These are phyloP conservation scores for Synanthedon formicaeformis DNA, from an alignment of 2,888 invertebrate genomes.

Conservation along the genomic window DNA sequence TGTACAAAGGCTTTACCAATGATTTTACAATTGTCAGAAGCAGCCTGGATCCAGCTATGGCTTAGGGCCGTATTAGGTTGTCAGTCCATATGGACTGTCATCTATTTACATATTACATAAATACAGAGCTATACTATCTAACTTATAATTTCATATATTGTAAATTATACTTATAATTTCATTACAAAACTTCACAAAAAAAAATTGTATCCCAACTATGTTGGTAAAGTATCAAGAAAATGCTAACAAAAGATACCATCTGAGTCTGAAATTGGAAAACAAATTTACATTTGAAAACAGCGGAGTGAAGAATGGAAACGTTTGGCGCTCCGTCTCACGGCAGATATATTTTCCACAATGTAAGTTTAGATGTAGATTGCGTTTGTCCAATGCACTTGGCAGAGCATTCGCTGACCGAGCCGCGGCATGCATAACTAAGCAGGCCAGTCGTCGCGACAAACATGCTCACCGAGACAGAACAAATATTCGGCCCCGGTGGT, in stretches of 20 bases:
- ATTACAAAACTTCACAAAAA: too few relatives aligned
- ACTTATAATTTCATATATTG: too few relatives aligned
- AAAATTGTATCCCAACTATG: not conserved
- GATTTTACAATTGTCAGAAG: too few relatives aligned
- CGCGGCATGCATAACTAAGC: constrained; percentile 44
- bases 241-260: not conserved
- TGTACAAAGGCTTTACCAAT: too few relatives aligned
- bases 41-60: too few relatives aligned
- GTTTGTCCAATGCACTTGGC: constrained; percentile 39
- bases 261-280: not conserved
- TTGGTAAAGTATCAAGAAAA: not conserved
- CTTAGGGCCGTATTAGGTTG: too few relatives aligned
- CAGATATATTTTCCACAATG: constrained; percentile 15
- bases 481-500: not conserved
- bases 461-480: constrained; percentile 3
- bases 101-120: too few relatives aligned
- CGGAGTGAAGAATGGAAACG: not conserved
- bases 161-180: too few relatives aligned
- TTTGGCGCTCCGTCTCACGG: not conserved
- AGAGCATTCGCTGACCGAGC: constrained; percentile 36
- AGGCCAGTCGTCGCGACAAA: constrained; percentile 8
- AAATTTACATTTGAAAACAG: not conserved
- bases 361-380: constrained; percentile 32
- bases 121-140: too few relatives aligned
- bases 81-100: too few relatives aligned